Evolutionary conservation across 92 coral and sea anemone species (phyloP), one percentile per base, ranked within the genome.

Genomic region (Epizoanthus rinbou): DNA sequence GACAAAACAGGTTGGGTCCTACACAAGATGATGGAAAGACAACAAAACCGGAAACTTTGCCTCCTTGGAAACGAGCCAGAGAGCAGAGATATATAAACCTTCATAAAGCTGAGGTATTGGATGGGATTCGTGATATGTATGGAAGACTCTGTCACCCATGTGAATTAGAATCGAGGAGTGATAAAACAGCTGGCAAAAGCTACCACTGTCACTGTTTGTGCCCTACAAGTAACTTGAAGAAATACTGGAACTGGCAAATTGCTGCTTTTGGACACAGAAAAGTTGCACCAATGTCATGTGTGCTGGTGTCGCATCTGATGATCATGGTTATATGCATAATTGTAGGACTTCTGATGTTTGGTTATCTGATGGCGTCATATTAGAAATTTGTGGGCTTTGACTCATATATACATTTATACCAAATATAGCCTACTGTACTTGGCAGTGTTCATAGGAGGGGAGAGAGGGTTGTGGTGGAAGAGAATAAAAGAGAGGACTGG

Each of bases 131-230:
- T 31, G 97, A 93, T 45, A 93, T 93, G 94, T 89, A 93, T 65
- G 97, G 97, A 19, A 62, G 97, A 22, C 86, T 93, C 18, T 93
- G 97, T 41, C 97, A 93, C 52, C 97, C 94, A 21, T 93, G 97
- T 78, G 97, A 93, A 53, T 81, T 91, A 37, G 97, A 88, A 62
- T 90, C 91, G 22, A 88, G 91, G 47, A 88, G 73, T 8, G 89
- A 86, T 79, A 86, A 91, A 76, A 86, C 87, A 54, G 90, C 94
- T 7, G 65, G 85, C 33, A 87, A 91, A 79, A 90, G 84, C 64
- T 88, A 88, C 64, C 82, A 85, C 1, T 93, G 97, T 57, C 88
- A 81, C 37, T 93, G 97, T 60, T 64, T 93, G 43, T 91, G 94
- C 69, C 97, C 97, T 11, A 85, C 87, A 19, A 93, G 93, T 67